Conservation (phyloP, 2,113 vertebrate species). For the Hemibagrus wyckioides region DNA sequence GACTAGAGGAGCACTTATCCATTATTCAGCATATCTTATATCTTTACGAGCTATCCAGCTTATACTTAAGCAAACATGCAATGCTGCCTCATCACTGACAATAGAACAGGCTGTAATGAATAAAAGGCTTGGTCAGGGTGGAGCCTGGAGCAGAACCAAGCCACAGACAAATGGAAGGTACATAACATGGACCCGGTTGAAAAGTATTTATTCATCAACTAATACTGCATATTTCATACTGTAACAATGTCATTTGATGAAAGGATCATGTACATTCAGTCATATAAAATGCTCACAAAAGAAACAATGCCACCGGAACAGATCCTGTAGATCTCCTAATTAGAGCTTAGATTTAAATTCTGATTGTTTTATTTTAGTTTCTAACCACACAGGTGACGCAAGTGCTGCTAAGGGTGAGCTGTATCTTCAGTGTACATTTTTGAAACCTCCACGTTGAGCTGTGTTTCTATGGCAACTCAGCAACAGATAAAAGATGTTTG, state of each 20-base stretch:
- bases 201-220: not conserved
- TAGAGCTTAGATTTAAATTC: not conserved
- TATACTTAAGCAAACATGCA: not conserved
- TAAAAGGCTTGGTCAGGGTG: not conserved
- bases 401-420: conserved; percentile 45
- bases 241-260: too few species aligned
- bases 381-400: conserved; percentile 21
- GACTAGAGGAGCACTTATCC: not conserved
- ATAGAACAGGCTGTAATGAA: not conserved
- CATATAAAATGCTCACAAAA: not conserved
- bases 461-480: conserved; percentile 69
- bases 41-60: not conserved
- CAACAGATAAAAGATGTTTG: conserved; percentile 59
- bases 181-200: not conserved
- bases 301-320: not conserved
- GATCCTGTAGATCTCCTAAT: not conserved
- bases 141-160: not conserved
- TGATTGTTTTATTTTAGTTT: conserved; percentile 40
- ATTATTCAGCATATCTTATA: not conserved
- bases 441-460: conserved; percentile 55
- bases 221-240: not conserved
- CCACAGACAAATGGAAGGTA: not conserved
- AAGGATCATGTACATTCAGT: not conserved
- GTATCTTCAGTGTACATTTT: conserved; percentile 55
- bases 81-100: not conserved